A percentile compares a stretch with the other conserved stretches of the same genome.
Evolutionary conservation across 2,797 vertebrate genomes (phyloP).

Genomic region (Cossypha heuglini): DNA sequence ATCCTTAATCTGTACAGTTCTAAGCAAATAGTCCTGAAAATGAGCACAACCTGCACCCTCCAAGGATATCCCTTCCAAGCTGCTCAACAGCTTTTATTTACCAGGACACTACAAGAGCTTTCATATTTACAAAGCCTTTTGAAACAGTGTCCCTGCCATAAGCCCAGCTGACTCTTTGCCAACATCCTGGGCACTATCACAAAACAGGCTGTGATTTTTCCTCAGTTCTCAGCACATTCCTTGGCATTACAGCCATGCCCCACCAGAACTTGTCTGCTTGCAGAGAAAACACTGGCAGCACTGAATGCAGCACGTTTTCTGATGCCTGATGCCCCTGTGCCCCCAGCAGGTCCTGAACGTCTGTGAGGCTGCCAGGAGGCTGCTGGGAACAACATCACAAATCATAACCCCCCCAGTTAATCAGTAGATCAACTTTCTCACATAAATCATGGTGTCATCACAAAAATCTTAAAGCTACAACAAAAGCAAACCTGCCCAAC

Average conservation of each 20-base stretch:
- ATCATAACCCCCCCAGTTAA: rapidly evolving
- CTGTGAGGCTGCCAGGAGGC: not conserved
- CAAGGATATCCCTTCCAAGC: not conserved
- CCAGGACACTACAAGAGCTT: not conserved
- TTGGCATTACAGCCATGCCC: not conserved
- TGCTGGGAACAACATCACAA: not conserved
- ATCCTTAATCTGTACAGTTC: not conserved
- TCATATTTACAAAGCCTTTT: not conserved
- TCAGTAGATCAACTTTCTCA: not conserved
- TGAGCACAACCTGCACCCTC: not conserved
- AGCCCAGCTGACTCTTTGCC: not conserved
- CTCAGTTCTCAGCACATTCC: not conserved
- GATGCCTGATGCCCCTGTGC: not conserved
- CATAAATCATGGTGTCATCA: not conserved
- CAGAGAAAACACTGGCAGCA: not conserved
- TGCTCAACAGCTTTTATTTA: not conserved
- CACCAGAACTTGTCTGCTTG: not conserved
- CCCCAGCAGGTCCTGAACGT: not conserved
- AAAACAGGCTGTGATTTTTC: not conserved
- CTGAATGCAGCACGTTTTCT: not conserved
- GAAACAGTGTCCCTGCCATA: not conserved
- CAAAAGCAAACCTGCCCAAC: not conserved
- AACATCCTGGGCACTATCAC: not conserved
- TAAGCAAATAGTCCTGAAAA: not conserved
- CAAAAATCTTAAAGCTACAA: not conserved